Evolutionary conservation across 2,113 vertebrate genomes (phyloP).

Genomic region (Mixornis gularis): DNA sequence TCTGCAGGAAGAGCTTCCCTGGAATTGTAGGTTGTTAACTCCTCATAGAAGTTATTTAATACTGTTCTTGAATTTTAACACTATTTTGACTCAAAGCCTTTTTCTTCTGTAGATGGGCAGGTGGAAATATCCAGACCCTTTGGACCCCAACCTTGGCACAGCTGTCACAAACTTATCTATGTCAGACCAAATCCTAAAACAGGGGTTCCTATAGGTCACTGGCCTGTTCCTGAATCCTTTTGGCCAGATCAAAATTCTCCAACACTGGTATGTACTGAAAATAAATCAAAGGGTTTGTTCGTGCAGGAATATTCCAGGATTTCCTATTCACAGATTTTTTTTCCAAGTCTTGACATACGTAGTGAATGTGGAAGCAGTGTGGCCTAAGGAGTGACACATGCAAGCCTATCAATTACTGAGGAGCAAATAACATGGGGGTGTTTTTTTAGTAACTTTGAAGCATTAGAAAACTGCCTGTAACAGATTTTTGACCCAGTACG

Average conservation of each 20-base stretch:
- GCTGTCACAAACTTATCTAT: conserved; percentile 96
- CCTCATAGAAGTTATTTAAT: background rate
- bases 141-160: conserved; percentile 90
- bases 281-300: background rate
- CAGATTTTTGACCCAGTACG: background rate
- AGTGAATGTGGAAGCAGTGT: background rate
- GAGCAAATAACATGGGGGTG: background rate
- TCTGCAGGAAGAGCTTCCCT: background rate
- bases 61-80: background rate
- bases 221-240: conserved; percentile 96
- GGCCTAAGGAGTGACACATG: background rate
- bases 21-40: background rate
- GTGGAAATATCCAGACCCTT: conserved; percentile 76
- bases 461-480: background rate
- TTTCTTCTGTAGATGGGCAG: conserved; percentile 76
- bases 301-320: background rate
- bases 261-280: conserved; percentile 81
- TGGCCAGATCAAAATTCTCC: conserved; percentile 98
- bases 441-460: background rate
- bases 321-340: background rate
- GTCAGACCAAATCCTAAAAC: conserved; percentile 96
- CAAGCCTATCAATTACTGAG: background rate
- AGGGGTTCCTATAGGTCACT: conserved; percentile 93
- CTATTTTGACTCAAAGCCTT: background rate
- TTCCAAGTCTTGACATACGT: background rate